A percentile compares a stretch with the other conserved stretches of the same genome.
Evolutionary conservation across 2,113 vertebrate species (phyloP).

Genomic region (Opisthocomus hoazin): DNA sequence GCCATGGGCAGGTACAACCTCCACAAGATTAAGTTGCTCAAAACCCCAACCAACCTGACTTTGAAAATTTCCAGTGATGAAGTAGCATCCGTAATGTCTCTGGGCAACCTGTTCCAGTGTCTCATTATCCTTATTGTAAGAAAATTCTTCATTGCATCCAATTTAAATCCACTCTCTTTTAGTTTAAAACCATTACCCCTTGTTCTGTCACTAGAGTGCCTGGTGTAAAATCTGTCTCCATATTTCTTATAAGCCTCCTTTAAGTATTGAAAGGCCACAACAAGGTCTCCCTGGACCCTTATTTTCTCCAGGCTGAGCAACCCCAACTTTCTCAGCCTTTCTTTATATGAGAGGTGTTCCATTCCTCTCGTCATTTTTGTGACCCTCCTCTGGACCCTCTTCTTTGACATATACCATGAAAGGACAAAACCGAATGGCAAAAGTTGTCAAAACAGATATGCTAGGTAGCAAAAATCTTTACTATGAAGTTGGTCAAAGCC

Average conservation of each 20-base stretch:
- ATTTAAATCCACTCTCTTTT: not conserved
- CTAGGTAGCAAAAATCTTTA: not conserved
- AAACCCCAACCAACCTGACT: not conserved
- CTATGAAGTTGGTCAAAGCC: not conserved
- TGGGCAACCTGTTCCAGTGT: not conserved
- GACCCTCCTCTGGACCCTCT: not conserved
- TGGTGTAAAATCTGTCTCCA: not conserved
- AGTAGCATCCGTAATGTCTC: not conserved
- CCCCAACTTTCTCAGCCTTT: not conserved
- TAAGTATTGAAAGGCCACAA: not conserved
- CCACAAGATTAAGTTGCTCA: not conserved
- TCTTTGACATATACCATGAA: not conserved
- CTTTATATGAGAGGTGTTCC: no score
- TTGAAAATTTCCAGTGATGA: not conserved
- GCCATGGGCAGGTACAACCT: not conserved
- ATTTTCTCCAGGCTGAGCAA: not conserved
- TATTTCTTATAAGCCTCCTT: not conserved
- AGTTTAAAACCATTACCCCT: not conserved
- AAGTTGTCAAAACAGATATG: not conserved
- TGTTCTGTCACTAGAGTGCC: not conserved
- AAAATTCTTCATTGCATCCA: not conserved
- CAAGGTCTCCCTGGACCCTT: not conserved
- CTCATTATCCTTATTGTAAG: not conserved
- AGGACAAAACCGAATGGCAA: not conserved
- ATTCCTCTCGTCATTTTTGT: not conserved